phyloP scores from a whole-genome alignment of 2,888 invertebrate genomes.

The Pterobdella sp. region DNA sequence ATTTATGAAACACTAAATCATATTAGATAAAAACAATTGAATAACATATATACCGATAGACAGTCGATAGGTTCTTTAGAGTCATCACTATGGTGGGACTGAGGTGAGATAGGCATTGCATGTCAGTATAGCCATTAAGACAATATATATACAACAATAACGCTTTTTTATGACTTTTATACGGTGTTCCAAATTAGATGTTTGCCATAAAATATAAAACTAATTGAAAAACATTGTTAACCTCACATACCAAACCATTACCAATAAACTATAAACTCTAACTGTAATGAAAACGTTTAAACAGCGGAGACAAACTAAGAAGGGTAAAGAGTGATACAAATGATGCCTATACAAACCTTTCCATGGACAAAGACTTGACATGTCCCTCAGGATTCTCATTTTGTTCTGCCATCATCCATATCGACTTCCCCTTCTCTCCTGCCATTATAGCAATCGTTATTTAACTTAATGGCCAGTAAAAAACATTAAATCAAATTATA shows the following conservation, averaged over 20 bases:
- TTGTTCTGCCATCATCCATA: slow-evolving; percentile 97
- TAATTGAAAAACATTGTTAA: too few species aligned
- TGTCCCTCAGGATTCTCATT: slow-evolving; percentile 63
- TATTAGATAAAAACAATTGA: too few species aligned
- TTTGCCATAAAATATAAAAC: too few species aligned
- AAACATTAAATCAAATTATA: neutral
- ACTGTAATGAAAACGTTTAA: too few species aligned
- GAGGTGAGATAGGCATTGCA: slow-evolving; percentile 29
- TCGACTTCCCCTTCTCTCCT: slow-evolving; percentile 82
- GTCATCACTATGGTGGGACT: slow-evolving; percentile 66
- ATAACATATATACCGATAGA: neutral
- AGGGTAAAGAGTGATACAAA: neutral
- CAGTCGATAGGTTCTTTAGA: slow-evolving; percentile 71
- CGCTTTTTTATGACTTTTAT: too few species aligned
- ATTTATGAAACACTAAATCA: too few species aligned
- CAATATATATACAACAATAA: too few species aligned
- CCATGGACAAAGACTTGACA: neutral
- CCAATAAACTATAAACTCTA: too few species aligned
- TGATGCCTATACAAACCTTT: neutral
- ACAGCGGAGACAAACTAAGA: too few species aligned
- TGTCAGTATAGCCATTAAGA: too few species aligned
- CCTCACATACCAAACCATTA: too few species aligned
- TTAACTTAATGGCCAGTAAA: neutral
- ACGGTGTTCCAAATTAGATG: too few species aligned
- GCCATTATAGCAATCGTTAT: neutral